Evolutionary conservation across 2,113 vertebrate genomes (phyloP), one percentile per base, ranked within the genome.

Genomic region (Ellobius talpinus): DNA sequence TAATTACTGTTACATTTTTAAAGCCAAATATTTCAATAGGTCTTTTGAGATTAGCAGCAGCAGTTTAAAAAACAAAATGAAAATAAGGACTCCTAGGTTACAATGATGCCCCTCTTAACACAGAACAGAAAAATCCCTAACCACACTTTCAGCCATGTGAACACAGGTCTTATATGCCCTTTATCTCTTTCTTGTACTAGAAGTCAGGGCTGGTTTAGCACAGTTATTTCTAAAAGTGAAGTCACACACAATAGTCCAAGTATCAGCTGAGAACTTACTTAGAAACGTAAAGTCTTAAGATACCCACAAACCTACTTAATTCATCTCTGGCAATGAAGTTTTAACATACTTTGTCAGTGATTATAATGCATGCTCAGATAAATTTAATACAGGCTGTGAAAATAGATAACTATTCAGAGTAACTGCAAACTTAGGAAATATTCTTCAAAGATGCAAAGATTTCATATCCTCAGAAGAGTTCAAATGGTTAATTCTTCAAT

Each of bases 401-500:
- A 63, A 74, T 14, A 70, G 33, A 66, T 29, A 95, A 89, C 91
- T 72, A 84, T 36, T 91, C 52, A 68, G 19, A 68, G 17, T 82
- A 79, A 16, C 21, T 58, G 39, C 50, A 93, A 78, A 58, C 29
- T 42, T 39, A 88, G 21, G 90, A 87, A 95, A 63, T 55, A 92
- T 6, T 7, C 58, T 85, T 17, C 82, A 65, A 61, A 82, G 23
- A 26, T 82, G 39, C 82, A 65, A 61, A 82, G 23, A 39, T 82
- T 61, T 63, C 26, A 42, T 42, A 84, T 29, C 39, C 55, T 93
- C 84, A 90, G n/a, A 81, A 76, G 19, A 78, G 66, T 90, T 89
- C 52, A 93, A 91, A 90, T 31, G 86, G 58, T 90, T 16, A 90
- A 79, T 97, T 88, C 66, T 97, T 90, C 66, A 88, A 96, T 73